Evolutionary conservation across 2,888 invertebrate species (phyloP), one percentile per base, ranked within the genome.

Genomic region (Notocelia uddmanniana): DNA sequence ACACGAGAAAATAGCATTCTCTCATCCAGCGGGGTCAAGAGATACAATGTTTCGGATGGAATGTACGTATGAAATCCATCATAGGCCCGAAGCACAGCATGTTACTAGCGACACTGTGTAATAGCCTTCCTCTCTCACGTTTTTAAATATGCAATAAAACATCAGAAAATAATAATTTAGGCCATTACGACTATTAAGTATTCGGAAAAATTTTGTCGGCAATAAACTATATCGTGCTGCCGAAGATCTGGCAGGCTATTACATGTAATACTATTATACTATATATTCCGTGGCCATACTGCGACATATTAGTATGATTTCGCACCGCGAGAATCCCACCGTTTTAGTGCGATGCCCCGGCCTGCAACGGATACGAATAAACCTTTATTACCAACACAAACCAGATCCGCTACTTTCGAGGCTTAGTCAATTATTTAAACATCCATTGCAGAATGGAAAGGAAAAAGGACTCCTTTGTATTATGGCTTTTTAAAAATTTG

Each of bases 391-490:
- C n/a, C 21, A 34, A 34, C 19, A 11, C 34, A 21, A 52, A 52
- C 52, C 52, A 50, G 62, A 64, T 34, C n/a, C 37, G 34, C 52
- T 2, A 50, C 62, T 50, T 62, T 50, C 62, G 13, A 26, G n/a
- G 31, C 11, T n/a, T 45, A 54, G 1, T 11, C 23, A 21, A 13
- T 19, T 5, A n/a, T n/a, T n/a, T n/a, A n/a, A 26, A 26, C 5
- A 5, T 3, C 5, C 26, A 3, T 5, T 5, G 26, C 3, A 26
- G 26, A 50, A 50, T 19, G 50, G 19, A 50, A 8, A 37, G 11
- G 10, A 37, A 10, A 11, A 11, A 37, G 37, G 37, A 37, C 37
- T 37, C 10, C 11, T 2, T 37, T 11, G 11, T 6, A 31, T 31
- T 9, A 31, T 31, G 31, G 31, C 31, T 2, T 31, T 31, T 31